Percentiles rank a stretch among this genome's conserved stretches.
Conservation (phyloP, 2,888 invertebrate genomes). For the Stictocephala bisonia region DNA sequence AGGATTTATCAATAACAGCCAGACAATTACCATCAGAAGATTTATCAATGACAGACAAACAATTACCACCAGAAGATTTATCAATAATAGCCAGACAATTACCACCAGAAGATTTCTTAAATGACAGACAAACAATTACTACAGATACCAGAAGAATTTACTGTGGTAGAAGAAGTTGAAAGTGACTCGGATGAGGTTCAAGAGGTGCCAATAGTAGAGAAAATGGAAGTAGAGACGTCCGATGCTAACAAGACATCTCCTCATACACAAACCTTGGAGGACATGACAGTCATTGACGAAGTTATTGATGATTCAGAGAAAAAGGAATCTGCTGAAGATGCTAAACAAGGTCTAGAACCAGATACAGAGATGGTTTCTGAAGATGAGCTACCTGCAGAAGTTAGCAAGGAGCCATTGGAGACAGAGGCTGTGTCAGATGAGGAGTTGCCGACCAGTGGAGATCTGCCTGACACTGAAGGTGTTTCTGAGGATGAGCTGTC, state of each 20-base stretch:
- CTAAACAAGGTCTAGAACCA: constrained; percentile 67
- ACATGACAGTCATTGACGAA: constrained; percentile 61
- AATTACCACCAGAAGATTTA: no score
- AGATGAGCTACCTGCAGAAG: constrained; percentile 58
- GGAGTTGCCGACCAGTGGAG: constrained; percentile 69
- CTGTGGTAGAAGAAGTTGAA: no score
- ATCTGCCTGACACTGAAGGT: constrained; percentile 64
- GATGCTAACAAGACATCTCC: constrained; percentile 8
- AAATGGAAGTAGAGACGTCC: constrained; percentile 33
- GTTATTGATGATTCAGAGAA: constrained; percentile 51
- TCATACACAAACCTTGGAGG: constrained; percentile 43
- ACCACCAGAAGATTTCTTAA: no score
- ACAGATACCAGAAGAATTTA: no score
- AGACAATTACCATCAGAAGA: no score
- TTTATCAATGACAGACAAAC: no score
- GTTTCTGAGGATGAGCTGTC: constrained; percentile 88
- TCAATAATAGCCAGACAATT: no score
- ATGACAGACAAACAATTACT: no score
- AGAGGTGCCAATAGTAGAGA: no score
- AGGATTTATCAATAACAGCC: no score
- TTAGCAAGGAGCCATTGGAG: constrained; percentile 65
- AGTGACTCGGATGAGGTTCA: no score
- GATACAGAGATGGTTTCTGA: constrained; percentile 74
- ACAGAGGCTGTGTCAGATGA: constrained; percentile 86
- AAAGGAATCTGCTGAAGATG: constrained; percentile 34